Evolutionary conservation across 2,113 vertebrate species (phyloP).

Genomic region (Coptodon rendalli): DNA sequence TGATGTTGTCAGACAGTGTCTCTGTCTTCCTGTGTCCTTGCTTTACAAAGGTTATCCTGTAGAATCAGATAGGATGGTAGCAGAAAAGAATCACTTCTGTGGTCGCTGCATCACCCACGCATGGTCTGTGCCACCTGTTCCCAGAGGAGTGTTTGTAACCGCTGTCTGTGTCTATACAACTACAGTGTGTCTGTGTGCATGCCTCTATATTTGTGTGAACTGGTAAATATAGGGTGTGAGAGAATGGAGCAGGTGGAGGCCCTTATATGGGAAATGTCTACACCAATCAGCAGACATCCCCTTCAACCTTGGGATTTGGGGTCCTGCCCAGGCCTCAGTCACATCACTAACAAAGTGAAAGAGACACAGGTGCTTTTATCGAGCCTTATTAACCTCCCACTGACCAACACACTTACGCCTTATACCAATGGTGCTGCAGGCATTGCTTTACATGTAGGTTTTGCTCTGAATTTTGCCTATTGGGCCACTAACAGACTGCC

Average conservation of each 20-base stretch:
- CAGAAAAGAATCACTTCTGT: constrained; percentile 59
- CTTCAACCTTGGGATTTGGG: constrained; percentile 69
- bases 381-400: constrained; percentile 64
- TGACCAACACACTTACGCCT: constrained; percentile 11
- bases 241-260: constrained; percentile 49
- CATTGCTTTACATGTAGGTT: background rate
- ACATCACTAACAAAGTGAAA: constrained; percentile 55
- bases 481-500: background rate
- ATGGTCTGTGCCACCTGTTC: constrained; percentile 57
- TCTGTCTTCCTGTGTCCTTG: constrained; percentile 59
- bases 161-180: background rate
- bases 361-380: constrained; percentile 70
- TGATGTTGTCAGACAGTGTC: constrained; percentile 61
- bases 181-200: background rate
- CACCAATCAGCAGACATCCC: constrained; percentile 65
- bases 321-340: constrained; percentile 55
- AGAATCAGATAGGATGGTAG: constrained; percentile 53
- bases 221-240: background rate
- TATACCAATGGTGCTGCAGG: background rate
- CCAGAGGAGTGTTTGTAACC: constrained; percentile 18
- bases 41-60: constrained; percentile 58
- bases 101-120: constrained; percentile 32
- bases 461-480: background rate
- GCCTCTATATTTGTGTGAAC: background rate
- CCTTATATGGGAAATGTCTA: constrained; percentile 64